phyloP scores from a whole-genome alignment of 30 jellyfish, hydroid and myxozoan genomes.

The Hydractinia symbiolongicarpus region DNA sequence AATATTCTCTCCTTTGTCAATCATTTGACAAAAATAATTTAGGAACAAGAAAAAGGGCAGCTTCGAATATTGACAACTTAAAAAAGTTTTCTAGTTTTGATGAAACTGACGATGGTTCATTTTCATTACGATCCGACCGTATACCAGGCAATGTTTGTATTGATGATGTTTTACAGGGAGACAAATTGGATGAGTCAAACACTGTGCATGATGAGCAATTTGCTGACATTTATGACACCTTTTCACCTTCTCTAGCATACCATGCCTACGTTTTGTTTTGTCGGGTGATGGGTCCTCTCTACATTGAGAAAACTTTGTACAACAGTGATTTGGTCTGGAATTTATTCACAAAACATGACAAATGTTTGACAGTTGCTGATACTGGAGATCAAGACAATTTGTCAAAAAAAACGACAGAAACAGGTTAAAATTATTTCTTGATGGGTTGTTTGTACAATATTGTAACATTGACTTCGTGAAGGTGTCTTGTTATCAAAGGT shows the following conservation, averaged over 20 bases:
- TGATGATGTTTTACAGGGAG: slow-evolving; percentile 19
- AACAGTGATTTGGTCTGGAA: slow-evolving; percentile 84
- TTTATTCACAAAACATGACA: slow-evolving; percentile 69
- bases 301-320: slow-evolving; percentile 61
- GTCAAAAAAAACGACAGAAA: background rate
- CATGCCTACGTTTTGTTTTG: slow-evolving; percentile 82
- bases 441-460: too few relatives aligned
- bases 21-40: background rate
- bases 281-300: slow-evolving; percentile 66
- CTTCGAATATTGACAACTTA: background rate
- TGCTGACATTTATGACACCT: slow-evolving; percentile 54
- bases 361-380: slow-evolving; percentile 49
- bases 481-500: too few relatives aligned
- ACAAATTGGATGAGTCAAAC: background rate
- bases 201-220: slow-evolving; percentile 8
- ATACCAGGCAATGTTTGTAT: background rate
- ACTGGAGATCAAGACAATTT: background rate
- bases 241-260: slow-evolving; percentile 74
- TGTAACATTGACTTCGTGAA: too few relatives aligned
- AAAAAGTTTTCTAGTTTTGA: background rate
- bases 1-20: slow-evolving; percentile 37
- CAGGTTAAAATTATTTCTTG: background rate
- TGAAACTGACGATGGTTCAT: background rate
- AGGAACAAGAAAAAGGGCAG: background rate
- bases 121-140: background rate